A percentile compares a stretch with the other conserved stretches of the same genome.
Evolutionary conservation across 30 jellyfish, hydroid and myxozoan species (phyloP).

Genomic region (Turritopsis dohrnii): DNA sequence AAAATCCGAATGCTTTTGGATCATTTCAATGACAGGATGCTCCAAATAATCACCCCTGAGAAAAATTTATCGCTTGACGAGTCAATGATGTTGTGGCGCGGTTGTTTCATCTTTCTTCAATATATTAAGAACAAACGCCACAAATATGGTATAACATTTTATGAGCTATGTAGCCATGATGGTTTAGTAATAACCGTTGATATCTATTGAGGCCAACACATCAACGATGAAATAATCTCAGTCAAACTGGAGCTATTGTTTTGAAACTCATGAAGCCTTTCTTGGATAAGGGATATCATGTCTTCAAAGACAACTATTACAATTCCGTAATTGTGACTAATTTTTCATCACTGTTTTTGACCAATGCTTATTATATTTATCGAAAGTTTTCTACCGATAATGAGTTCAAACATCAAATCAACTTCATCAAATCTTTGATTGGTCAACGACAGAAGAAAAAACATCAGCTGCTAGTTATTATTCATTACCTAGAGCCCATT

Average conservation of each 20-base stretch:
- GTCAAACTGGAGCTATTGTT: slow-evolving; percentile 4
- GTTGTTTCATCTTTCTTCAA: too few species aligned
- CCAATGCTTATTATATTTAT: too few species aligned
- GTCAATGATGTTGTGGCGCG: too few species aligned
- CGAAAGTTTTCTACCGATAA: too few species aligned
- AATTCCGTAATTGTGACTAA: slow-evolving; percentile 28
- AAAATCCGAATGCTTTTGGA: background rate
- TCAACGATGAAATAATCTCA: background rate
- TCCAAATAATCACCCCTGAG: background rate
- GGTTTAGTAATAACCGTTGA: background rate
- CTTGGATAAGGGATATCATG: too few species aligned
- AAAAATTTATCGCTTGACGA: background rate
- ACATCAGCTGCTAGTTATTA: too few species aligned
- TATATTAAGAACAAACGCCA: background rate
- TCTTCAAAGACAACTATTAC: slow-evolving; percentile 25
- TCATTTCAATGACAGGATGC: background rate
- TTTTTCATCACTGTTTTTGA: background rate
- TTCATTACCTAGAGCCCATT: background rate
- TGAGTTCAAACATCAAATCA: too few species aligned
- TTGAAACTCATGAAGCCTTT: background rate
- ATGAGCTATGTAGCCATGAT: background rate
- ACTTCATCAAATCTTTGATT: too few species aligned
- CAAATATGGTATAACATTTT: background rate
- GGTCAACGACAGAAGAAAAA: too few species aligned
- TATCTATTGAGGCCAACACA: background rate